phyloP scores from a whole-genome alignment of 2,888 invertebrate species.

The Agrotis puta region DNA sequence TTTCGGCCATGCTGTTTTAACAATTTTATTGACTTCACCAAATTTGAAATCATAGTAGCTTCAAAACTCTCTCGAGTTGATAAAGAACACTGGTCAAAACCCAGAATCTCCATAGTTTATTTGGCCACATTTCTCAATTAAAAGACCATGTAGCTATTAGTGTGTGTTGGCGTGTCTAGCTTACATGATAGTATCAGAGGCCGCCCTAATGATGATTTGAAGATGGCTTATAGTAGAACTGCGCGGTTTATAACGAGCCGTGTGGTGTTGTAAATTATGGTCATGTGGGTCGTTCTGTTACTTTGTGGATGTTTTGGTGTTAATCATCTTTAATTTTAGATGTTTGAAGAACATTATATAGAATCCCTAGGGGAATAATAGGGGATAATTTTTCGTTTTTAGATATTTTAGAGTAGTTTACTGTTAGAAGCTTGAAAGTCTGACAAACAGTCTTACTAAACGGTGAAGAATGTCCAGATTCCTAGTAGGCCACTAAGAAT shows the following conservation, averaged over 20 bases:
- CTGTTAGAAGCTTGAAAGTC: too few relatives aligned
- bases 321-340: slow-evolving; percentile 7
- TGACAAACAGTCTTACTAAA: too few relatives aligned
- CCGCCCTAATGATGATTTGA: slow-evolving; percentile 61
- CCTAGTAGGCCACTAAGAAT: too few relatives aligned
- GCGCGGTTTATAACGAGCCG: slow-evolving; percentile 28
- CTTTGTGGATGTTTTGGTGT: slow-evolving; percentile 1
- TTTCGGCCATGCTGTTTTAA: too few relatives aligned
- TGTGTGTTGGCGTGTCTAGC: slow-evolving; percentile 53
- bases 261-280: slow-evolving; percentile 23
- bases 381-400: too few relatives aligned
- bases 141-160: slow-evolving; percentile 8
- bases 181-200: slow-evolving; percentile 38
- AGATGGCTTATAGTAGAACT: slow-evolving; percentile 44
- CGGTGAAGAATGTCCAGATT: too few relatives aligned
- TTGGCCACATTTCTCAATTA: slow-evolving; percentile 22
- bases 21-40: too few relatives aligned
- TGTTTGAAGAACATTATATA: background rate
- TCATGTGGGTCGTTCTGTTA: slow-evolving; percentile 18
- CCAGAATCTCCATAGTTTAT: background rate
- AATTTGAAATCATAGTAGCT: too few relatives aligned
- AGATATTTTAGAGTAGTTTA: too few relatives aligned
- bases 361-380: background rate
- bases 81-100: background rate
- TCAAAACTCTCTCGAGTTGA: background rate